Evolutionary conservation across 2,888 invertebrate genomes (phyloP).

Genomic region (Sipha maydis): DNA sequence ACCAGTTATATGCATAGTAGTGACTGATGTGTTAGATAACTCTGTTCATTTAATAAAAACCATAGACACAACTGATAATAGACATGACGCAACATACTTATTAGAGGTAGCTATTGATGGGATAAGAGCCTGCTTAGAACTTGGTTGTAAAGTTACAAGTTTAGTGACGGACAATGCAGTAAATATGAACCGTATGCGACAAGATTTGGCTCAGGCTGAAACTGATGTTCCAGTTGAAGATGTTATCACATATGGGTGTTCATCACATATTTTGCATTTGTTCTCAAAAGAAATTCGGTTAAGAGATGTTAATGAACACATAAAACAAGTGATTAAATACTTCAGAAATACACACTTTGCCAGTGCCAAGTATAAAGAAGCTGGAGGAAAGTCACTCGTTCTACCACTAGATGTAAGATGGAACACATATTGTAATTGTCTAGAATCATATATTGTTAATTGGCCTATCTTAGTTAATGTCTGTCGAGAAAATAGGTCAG

Average conservation of each 20-base stretch:
- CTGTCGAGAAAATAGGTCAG: constrained; percentile 17
- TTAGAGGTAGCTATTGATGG: constrained; percentile 12
- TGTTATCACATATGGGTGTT: constrained; percentile 1
- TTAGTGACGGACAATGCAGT: constrained; percentile 15
- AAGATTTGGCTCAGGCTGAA: constrained; percentile 29
- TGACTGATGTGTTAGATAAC: constrained; percentile 24
- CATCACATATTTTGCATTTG: constrained; percentile 10
- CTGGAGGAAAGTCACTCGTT: constrained; percentile 12
- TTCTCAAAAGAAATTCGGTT: not conserved
- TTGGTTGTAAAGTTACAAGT: constrained; percentile 30
- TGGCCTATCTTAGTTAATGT: not conserved
- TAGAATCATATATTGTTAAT: constrained; percentile 15
- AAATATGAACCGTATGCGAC: constrained; percentile 22
- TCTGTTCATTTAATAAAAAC: constrained; percentile 15
- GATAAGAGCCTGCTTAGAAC: too few species aligned
- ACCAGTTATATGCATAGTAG: constrained; percentile 10
- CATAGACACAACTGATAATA: constrained; percentile 12
- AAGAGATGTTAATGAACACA: not conserved
- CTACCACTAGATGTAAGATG: constrained; percentile 2
- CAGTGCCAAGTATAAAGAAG: constrained; percentile 22
- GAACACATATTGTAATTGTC: not conserved
- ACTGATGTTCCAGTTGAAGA: constrained; percentile 18
- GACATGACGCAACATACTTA: constrained; percentile 19
- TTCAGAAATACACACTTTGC: constrained; percentile 15
- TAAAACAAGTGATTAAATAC: constrained; percentile 6